Evolutionary conservation across 2,888 invertebrate genomes (phyloP), one percentile per base, ranked within the genome.

Genomic region (Cyclophora albipunctata): DNA sequence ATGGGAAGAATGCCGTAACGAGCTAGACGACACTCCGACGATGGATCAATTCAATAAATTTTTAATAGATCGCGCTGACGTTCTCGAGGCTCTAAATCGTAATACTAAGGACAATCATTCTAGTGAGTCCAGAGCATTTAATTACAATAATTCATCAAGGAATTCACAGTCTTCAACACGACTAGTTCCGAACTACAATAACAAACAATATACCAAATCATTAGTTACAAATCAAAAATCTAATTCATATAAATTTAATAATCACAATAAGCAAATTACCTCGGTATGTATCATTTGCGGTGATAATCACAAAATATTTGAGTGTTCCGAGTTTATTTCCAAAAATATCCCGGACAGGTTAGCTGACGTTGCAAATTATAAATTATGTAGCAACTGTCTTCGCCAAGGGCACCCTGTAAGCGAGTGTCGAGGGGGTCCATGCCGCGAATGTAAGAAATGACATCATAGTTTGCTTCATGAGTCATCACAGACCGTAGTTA

Each of bases 281-380:
- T 3, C 49, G 53, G 34, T 34, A 33, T 20, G 43, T 47, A 42
- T 37, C 4, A 5, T 5, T 37, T 51, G 51, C 34, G 42, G 49
- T 7, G 48, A 41, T 37, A 37, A 42, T 33, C 53, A 53, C 20
- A 7, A 48, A 4, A 44, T 50, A 4, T 45, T 46, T 37, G 46
- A 53, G 33, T 53, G 42, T 5, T 4, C 42, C 3, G 1, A 3
- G 20, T 42, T 42, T 20, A 42, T 3, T 3, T 20, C 7, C 1
- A 42, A 42, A 44, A 7, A 34, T 45, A 33, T 20, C 5, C 5
- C 5, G 3, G 42, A 42, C 7, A 42, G 42, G 20, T 3, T 20
- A 3, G 5, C 20, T 20, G 5, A 3, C 5, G 41, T 46, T 3
- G 33, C 3, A 3, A 33, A 20, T 3, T 33, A 33, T 3, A 42